Evolutionary conservation across 2,888 invertebrate species (phyloP), one percentile per base, ranked within the genome.

Genomic region (Pachycephus smyrnensis): DNA sequence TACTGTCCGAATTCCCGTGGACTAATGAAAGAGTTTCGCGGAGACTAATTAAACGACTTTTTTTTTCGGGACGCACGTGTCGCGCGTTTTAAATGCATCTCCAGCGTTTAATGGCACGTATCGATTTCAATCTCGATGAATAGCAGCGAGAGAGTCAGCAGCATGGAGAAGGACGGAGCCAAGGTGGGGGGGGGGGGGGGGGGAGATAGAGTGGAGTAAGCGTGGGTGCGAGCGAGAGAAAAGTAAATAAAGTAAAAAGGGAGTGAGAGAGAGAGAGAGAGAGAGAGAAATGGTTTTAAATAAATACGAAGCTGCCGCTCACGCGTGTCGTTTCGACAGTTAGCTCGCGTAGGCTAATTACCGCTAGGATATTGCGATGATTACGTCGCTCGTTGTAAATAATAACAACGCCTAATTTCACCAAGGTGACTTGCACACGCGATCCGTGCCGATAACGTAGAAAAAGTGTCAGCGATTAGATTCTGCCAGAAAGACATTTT

Each of bases 81-180:
- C 78, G 79, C 82, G 81, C 76, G 81, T 77, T 84, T 83, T 78
- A 81, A 85, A 84, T 80, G 81, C 82, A 82, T 82, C 71, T 82
- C 78, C 80, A 79, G 78, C 81, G 77, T 85, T 85, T 83, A 85
- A 85, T 82, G 82, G 80, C 80, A 82, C 82, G 84, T 86, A 86
- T 86, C 86, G 85, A 86, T 82, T 85, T 81, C 84, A 81, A 76
- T 76, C 82, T 75, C 83, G 84, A 86, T 86, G 87, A 86, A 85
- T 86, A 85, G 82, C 82, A 84, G 80, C 82, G 83, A 69, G 77
- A 75, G 76, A 77, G 77, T 79, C 75, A 76, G 79, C 75, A 73
- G 75, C 31, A 68, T 74, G 76, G 40, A 75, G 81, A 79, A 80
- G 75, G 75, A 79, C 75, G 73, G 77, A 75, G 79, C 77, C 77